phyloP scores from a whole-genome alignment of 2,888 invertebrate species.

The Cheilosia vulpina region DNA sequence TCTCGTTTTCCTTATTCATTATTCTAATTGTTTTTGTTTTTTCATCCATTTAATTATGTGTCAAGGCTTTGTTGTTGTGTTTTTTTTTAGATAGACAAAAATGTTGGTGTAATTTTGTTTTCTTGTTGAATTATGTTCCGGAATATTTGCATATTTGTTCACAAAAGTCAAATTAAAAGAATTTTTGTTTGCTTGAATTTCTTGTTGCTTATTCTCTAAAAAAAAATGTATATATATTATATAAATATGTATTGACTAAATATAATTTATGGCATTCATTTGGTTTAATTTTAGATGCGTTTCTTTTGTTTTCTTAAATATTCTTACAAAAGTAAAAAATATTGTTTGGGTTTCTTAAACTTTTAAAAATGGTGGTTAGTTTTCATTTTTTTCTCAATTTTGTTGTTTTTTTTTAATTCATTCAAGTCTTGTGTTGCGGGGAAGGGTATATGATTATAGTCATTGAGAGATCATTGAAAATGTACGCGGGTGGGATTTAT shows the following conservation, averaged over 20 bases:
- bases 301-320: conserved; percentile 44
- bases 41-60: conserved; percentile 60
- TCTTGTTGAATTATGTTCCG: conserved; percentile 44
- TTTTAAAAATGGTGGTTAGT: conserved; percentile 46
- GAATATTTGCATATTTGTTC: conserved; percentile 27
- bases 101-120: conserved; percentile 29
- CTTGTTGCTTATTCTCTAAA: conserved; percentile 38
- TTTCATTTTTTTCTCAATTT: conserved; percentile 26
- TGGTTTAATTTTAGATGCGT: conserved; percentile 57
- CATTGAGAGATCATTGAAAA: conserved; percentile 20
- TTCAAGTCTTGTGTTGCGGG: conserved; percentile 72
- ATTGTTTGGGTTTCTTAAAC: conserved; percentile 24
- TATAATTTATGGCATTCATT: conserved; percentile 74
- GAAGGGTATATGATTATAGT: conserved; percentile 43
- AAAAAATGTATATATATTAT: conserved; percentile 55
- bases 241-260: conserved; percentile 73
- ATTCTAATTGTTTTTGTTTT: conserved; percentile 43
- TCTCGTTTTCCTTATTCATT: conserved; percentile 36
- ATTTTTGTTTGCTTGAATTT: conserved; percentile 32
- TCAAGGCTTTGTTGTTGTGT: conserved; percentile 63
- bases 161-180: conserved; percentile 38
- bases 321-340: conserved; percentile 61
- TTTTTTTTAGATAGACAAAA: conserved; percentile 26
- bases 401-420: conserved; percentile 13
- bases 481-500: background rate